These are phyloP conservation scores for Montipora sp. DNA, from an alignment of 64 coral and sea anemone genomes.

Conservation along the genomic window DNA sequence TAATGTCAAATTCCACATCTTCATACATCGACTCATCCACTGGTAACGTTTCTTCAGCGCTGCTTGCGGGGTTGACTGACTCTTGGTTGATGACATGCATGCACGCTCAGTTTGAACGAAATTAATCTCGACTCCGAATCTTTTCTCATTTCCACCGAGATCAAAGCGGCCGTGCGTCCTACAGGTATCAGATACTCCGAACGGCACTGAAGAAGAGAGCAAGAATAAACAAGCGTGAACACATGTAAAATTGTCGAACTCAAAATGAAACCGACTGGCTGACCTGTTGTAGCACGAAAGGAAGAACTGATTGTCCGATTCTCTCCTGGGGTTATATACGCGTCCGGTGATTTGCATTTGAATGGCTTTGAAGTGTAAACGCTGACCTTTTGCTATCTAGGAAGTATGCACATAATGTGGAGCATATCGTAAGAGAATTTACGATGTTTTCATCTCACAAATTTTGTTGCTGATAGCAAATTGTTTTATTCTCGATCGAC, in stretches of 20 bases:
- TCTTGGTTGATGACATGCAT: neutral
- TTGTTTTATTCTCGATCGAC: no score
- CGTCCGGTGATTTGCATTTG: no score
- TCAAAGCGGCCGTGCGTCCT: neutral
- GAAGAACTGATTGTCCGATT: no score
- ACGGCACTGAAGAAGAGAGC: neutral
- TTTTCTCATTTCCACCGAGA: neutral
- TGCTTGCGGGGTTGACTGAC: neutral
- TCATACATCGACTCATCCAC: neutral
- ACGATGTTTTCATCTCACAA: no score
- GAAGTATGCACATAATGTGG: no score
- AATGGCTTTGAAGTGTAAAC: no score
- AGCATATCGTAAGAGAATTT: no score
- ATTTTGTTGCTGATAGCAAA: no score
- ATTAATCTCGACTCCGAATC: neutral
- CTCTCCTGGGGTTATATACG: no score
- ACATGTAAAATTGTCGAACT: neutral
- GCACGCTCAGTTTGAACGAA: neutral
- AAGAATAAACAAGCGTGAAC: neutral
- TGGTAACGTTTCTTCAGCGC: neutral
- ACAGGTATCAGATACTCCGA: neutral
- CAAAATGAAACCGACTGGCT: neutral
- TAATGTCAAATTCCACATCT: neutral
- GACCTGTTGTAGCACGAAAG: neutral
- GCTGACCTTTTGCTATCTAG: no score